Evolutionary conservation across 2,888 invertebrate species (phyloP), one percentile per base, ranked within the genome.

Genomic region (Dicyrtoma fusca): DNA sequence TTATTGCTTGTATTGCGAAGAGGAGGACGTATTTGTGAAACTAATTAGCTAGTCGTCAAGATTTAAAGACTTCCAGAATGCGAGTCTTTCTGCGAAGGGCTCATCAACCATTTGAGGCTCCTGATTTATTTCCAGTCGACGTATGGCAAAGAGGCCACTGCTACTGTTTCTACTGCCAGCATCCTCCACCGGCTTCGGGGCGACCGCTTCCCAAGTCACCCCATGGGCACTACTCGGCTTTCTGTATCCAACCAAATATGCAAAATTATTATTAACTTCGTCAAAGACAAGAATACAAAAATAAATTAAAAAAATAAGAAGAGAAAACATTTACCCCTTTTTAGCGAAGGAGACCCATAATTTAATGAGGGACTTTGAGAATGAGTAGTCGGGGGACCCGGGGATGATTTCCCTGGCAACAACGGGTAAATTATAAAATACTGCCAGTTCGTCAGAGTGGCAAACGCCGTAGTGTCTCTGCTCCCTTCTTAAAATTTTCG

Each of bases 341-440:
- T 42, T 47, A 21, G 74, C 71, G 66, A 77, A 79, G 19, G 73
- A 59, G 1, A 57, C 53, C 64, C 77, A 71, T 6, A 73, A 21
- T 19, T 62, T 69, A 4, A 77, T 69, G 14, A 77, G 17, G 21
- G 66, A 45, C 13, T 26, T 59, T 3, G 77, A 77, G 49, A 79
- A 79, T 11, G 63, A 44, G 57, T 76, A 79, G 51, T 79, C 79
- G 17, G 62, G 63, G 0, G 74, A 74, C 14, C 71, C 51, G 0
- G 74, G 59, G 26, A 72, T 26, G 21, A 79, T 77, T 59, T 77
- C 74, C 13, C 74, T 25, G 5, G 71, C 53, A 1, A 74, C 59
- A 5, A 72, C 47, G 0, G 74, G 74, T 3, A 74, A 14, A 59
- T 74, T 74, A 51, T 68, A 74, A 23, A 74, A 66, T 6, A 72